Evolutionary conservation across 2,113 vertebrate species (phyloP).

Genomic region (Bufo bufo): DNA sequence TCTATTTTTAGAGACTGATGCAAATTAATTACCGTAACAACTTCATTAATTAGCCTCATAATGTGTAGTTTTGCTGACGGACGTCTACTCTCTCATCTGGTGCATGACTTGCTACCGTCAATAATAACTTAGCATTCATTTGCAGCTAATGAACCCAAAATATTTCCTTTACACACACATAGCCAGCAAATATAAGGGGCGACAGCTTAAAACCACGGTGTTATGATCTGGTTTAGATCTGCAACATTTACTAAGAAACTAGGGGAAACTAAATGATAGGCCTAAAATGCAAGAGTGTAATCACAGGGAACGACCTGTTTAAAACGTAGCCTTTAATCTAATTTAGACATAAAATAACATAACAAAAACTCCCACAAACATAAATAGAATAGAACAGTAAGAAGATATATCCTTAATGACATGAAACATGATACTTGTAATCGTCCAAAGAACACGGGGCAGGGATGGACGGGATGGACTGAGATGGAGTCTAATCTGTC

Average conservation of each 20-base stretch:
- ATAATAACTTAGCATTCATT: slow-evolving; percentile 10
- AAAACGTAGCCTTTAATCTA: too few relatives aligned
- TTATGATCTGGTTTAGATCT: not conserved
- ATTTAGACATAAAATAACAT: too few relatives aligned
- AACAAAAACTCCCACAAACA: too few relatives aligned
- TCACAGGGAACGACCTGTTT: too few relatives aligned
- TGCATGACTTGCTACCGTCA: not conserved
- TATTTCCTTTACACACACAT: not conserved
- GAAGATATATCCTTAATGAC: too few relatives aligned
- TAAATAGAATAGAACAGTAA: too few relatives aligned
- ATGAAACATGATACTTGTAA: too few relatives aligned
- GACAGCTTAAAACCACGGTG: not conserved
- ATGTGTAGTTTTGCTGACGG: slow-evolving; percentile 31
- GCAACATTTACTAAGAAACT: not conserved
- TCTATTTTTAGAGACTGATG: slow-evolving; percentile 17
- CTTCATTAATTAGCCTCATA: slow-evolving; percentile 53
- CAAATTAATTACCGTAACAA: slow-evolving; percentile 51
- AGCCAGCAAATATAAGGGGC: not conserved
- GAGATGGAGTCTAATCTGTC: too few relatives aligned
- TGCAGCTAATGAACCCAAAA: not conserved
- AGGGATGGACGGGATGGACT: too few relatives aligned
- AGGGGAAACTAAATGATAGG: not conserved
- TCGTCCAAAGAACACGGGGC: too few relatives aligned
- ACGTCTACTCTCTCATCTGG: slow-evolving; percentile 5
- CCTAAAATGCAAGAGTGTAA: too few relatives aligned